A percentile compares a stretch with the other conserved stretches of the same genome.
Conservation (phyloP, 1,140 invertebrate genomes). For the Cydia splendana region DNA sequence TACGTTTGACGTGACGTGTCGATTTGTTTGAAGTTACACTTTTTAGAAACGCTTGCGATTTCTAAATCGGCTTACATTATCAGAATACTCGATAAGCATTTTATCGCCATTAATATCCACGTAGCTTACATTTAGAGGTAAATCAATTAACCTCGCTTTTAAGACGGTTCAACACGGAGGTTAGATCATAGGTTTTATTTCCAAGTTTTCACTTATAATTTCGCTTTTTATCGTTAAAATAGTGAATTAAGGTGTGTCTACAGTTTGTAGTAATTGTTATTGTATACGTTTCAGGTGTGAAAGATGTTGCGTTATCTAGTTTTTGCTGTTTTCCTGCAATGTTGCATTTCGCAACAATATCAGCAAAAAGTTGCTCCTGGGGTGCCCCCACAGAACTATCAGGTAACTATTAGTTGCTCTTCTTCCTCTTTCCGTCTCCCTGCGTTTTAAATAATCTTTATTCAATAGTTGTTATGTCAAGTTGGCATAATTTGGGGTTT, state of each 20-base stretch:
- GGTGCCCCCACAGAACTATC: conserved; percentile 71
- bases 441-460: background rate
- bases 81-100: conserved; percentile 33
- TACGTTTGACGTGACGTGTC: conserved; percentile 13
- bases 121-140: conserved; percentile 32
- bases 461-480: background rate
- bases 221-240: background rate
- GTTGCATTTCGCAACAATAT: conserved; percentile 65
- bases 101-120: conserved; percentile 35
- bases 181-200: background rate
- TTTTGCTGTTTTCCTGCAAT: conserved; percentile 59
- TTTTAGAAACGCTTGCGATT: conserved; percentile 32
- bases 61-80: conserved; percentile 20
- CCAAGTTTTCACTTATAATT: conserved; percentile 17
- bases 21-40: conserved; percentile 26
- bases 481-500: background rate
- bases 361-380: conserved; percentile 74
- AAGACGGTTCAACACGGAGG: background rate
- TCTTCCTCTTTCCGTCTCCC: background rate
- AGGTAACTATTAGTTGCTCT: conserved; percentile 48
- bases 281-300: conserved; percentile 21
- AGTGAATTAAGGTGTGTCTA: background rate
- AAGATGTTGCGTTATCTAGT: conserved; percentile 63
- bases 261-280: background rate
- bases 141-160: conserved; percentile 30